A percentile compares a stretch with the other conserved stretches of the same genome.
These are phyloP conservation scores for Sylvilagus floridanus DNA, from an alignment of 2,797 vertebrate species.

Conservation along the genomic window DNA sequence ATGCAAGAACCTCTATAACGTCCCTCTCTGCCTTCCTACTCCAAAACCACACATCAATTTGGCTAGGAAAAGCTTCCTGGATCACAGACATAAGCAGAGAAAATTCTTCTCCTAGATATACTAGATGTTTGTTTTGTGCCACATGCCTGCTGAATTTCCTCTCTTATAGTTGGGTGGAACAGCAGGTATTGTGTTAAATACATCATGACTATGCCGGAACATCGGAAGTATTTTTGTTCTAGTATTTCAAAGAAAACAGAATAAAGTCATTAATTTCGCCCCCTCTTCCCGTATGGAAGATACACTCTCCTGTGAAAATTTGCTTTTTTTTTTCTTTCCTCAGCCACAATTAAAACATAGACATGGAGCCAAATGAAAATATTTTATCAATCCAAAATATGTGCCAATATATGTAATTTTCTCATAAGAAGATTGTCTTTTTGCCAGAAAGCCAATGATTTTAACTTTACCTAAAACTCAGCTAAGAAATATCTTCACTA, in stretches of 20 bases:
- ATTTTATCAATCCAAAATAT: not conserved
- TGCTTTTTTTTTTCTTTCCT: not conserved
- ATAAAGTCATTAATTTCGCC: not conserved
- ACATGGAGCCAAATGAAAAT: not conserved
- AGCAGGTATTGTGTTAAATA: not conserved
- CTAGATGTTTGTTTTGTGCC: not conserved
- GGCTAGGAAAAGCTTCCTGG: not conserved
- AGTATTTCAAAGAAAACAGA: constrained; percentile 8
- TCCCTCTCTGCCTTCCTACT: not conserved
- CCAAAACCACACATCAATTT: not conserved
- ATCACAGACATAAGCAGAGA: not conserved
- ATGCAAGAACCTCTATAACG: not conserved
- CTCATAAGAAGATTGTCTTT: not conserved
- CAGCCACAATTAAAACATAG: not conserved
- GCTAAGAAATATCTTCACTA: not conserved
- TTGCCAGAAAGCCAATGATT: not conserved
- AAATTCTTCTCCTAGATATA: not conserved
- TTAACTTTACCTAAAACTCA: constrained; percentile 10
- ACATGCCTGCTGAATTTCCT: not conserved
- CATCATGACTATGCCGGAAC: not conserved
- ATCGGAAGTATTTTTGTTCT: not conserved
- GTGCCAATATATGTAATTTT: not conserved
- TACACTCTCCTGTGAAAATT: not conserved
- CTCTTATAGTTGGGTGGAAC: rapidly evolving
- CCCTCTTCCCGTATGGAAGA: not conserved